These are phyloP conservation scores for Chrysemys picta DNA, from an alignment of 2,113 vertebrate genomes.

Conservation along the genomic window DNA sequence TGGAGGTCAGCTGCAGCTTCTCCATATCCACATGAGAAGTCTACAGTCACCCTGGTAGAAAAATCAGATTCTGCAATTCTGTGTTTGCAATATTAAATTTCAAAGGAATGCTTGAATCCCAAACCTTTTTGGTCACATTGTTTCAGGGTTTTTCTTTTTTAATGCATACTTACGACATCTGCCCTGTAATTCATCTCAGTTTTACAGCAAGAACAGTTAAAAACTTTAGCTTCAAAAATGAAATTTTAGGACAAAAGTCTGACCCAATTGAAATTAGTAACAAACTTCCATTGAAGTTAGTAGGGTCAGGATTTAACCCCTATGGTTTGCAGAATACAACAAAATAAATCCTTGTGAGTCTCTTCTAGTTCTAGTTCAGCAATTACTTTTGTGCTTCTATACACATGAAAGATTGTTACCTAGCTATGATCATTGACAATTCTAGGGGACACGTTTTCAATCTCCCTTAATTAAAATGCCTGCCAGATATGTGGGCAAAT, in stretches of 20 bases:
- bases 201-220: background rate
- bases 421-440: background rate
- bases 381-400: background rate
- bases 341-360: background rate
- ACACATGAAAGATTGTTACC: background rate
- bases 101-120: background rate
- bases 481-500: background rate
- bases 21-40: background rate
- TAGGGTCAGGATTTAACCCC: background rate
- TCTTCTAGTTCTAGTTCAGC: background rate
- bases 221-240: background rate
- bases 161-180: background rate
- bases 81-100: background rate
- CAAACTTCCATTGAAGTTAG: background rate
- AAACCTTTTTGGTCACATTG: background rate
- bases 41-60: background rate
- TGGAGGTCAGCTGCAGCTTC: background rate
- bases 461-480: slow-evolving; percentile 2
- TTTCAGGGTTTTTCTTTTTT: background rate
- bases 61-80: background rate
- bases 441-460: background rate
- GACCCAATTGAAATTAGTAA: background rate
- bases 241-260: background rate
- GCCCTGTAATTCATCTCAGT: background rate
- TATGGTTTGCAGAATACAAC: background rate